These are phyloP conservation scores for Marmota flaviventris DNA, from an alignment of 2,113 vertebrate genomes.

Conservation along the genomic window DNA sequence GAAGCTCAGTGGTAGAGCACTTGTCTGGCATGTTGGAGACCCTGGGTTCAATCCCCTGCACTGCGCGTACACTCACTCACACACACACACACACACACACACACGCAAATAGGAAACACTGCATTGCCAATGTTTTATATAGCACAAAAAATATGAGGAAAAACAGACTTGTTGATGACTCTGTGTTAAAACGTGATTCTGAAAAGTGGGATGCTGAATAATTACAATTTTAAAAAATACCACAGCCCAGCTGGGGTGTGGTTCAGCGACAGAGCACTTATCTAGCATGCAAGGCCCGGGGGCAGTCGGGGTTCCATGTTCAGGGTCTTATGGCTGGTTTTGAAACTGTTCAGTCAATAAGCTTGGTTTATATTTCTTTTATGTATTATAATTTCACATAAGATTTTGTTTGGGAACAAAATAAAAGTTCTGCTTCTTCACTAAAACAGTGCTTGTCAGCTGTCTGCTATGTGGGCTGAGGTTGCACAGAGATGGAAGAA, in stretches of 20 bases:
- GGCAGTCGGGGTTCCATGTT: neutral
- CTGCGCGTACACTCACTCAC: too few species aligned
- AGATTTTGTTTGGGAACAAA: neutral
- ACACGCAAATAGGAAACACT: neutral
- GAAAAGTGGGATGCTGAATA: constrained; percentile 5
- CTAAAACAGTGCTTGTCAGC: neutral
- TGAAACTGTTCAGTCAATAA: neutral
- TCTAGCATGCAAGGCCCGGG: too few species aligned
- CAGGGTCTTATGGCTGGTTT: neutral
- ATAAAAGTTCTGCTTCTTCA: neutral
- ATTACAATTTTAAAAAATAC: too few species aligned
- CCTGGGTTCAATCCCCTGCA: too few species aligned
- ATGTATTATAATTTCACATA: neutral
- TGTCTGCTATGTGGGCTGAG: neutral
- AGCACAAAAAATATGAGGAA: neutral
- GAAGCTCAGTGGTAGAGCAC: too few species aligned
- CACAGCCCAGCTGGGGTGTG: too few species aligned
- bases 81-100: too few species aligned
- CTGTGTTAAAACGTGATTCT: constrained; percentile 5
- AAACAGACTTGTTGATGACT: neutral
- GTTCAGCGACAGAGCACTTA: too few species aligned
- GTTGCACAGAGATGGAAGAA: neutral
- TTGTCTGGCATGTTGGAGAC: too few species aligned
- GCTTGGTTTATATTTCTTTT: constrained; percentile 38
- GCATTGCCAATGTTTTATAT: neutral